Conservation (phyloP, 1,140 invertebrate genomes). For the Forficula auricularia region DNA sequence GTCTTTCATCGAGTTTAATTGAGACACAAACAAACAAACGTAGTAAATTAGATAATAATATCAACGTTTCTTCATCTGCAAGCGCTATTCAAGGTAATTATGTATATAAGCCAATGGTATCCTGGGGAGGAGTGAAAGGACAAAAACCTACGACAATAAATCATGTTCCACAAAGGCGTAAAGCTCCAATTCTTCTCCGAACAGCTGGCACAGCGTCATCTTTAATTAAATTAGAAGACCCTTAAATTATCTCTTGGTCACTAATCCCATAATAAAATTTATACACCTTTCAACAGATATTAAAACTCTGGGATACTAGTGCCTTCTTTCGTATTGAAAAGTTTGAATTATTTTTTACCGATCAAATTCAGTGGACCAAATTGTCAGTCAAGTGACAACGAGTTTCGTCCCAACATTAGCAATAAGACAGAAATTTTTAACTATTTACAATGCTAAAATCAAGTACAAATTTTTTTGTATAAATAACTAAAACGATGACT, state of each 20-base stretch:
- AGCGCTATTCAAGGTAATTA: constrained; percentile 27
- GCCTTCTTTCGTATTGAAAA: too few relatives aligned
- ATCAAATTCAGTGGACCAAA: too few relatives aligned
- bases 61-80: constrained; percentile 3
- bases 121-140: constrained; percentile 12
- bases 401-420: too few relatives aligned
- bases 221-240: constrained; percentile 6
- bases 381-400: too few relatives aligned
- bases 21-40: background rate
- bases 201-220: constrained; percentile 2
- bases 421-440: too few relatives aligned
- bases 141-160: constrained; percentile 16
- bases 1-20: constrained; percentile 5
- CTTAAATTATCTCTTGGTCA: background rate
- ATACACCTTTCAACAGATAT: too few relatives aligned
- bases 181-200: constrained; percentile 4
- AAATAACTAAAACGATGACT: too few relatives aligned
- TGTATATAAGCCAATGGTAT: constrained; percentile 26
- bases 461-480: too few relatives aligned
- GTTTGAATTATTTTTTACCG: too few relatives aligned
- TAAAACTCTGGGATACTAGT: too few relatives aligned
- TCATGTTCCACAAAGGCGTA: background rate
- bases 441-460: too few relatives aligned
- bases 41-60: background rate
- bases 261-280: too few relatives aligned